Evolutionary conservation across 2,797 vertebrate species (phyloP).

Genomic region (Galago senegalensis): DNA sequence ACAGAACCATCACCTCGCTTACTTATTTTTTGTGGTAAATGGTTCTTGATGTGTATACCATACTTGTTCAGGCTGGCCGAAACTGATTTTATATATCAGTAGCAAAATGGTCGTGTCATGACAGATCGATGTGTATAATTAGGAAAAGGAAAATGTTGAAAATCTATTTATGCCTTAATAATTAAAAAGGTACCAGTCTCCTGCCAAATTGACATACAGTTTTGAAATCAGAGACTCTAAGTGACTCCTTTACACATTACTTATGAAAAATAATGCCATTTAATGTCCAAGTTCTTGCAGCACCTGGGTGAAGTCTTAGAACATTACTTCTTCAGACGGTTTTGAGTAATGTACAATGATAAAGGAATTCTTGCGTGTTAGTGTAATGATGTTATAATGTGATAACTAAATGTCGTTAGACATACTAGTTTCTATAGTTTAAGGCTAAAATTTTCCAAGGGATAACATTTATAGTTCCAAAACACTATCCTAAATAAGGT

Average conservation of each 20-base stretch:
- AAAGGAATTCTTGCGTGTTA: too few relatives aligned
- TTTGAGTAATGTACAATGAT: not conserved
- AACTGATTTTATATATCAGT: conserved; percentile 44
- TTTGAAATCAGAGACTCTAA: conserved; percentile 65
- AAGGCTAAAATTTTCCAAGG: conserved; percentile 9
- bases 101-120: conserved; percentile 46
- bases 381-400: conserved; percentile 31
- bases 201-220: conserved; percentile 70
- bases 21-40: too few relatives aligned
- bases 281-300: conserved; percentile 45
- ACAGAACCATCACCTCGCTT: too few relatives aligned
- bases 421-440: not conserved
- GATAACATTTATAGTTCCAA: not conserved
- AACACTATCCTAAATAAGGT: conserved; percentile 12
- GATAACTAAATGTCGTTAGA: conserved; percentile 34
- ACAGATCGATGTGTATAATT: conserved; percentile 62
- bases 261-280: conserved; percentile 71
- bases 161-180: conserved; percentile 63
- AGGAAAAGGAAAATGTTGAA: conserved; percentile 71
- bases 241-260: conserved; percentile 6
- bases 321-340: not conserved
- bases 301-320: conserved; percentile 19
- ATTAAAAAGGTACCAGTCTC: conserved; percentile 59
- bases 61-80: not conserved
- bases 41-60: not conserved